Evolutionary conservation across 2,888 invertebrate species (phyloP), one percentile per base, ranked within the genome.

Genomic region (Opisthograptis luteolata): DNA sequence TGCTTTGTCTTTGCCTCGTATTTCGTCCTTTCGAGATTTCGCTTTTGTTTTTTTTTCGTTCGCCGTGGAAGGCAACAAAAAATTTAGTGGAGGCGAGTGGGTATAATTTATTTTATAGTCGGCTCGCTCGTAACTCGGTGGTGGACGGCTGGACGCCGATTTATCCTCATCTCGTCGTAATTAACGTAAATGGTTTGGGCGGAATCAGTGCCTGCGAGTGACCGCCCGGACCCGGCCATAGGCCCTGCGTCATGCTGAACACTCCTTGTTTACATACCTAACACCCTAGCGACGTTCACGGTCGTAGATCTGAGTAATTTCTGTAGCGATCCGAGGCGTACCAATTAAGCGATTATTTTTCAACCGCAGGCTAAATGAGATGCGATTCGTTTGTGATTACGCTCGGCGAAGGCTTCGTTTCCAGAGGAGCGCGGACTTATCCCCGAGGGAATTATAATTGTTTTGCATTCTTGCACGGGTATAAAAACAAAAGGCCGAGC

Each of bases 91-190:
- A 88, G 80, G 83, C 87, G 85, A 87, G 88, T 88, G 89, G 88
- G 87, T 89, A 89, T 90, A 90, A 90, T 90, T 90, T 90, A 90
- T 90, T 90, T 90, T 88, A 90, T 90, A 87, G 89, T 83, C 86
- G 81, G 85, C 76, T 84, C 84, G 87, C 85, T 90, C 90, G 88
- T 90, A 89, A 89, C 89, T 87, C 84, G 88, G 73, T 86, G 81
- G 84, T 87, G 87, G 88, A 87, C 87, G 86, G 84, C 83, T 88
- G 86, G 87, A 86, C 87, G 86, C 84, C 88, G 87, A 88, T 87
- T 84, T 89, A 89, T 88, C 84, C 90, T 87, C 85, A 87, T 86
- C 87, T 84, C 81, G 63, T 73, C 76, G 87, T 86, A 89, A 90
- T 90, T 90, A 90, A 89, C 87, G 85, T 88, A 90, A 90, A 90